Evolutionary conservation across 2,888 invertebrate species (phyloP), one percentile per base, ranked within the genome.

Genomic region (Aspidapion aeneum): DNA sequence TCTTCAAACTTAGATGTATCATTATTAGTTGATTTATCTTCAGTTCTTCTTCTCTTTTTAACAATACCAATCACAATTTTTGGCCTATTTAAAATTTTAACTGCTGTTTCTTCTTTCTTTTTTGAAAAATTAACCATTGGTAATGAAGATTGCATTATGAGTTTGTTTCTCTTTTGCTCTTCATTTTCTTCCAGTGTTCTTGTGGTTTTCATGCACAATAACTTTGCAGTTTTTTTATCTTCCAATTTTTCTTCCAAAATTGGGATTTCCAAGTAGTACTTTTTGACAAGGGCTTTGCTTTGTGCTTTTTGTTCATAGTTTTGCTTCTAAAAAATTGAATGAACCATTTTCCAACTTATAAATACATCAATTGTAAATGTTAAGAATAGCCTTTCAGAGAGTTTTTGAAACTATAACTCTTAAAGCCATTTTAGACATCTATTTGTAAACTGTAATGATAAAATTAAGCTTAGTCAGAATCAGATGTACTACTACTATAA

Each of bases 181-280:
- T 74, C 75, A 65, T 81, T 83, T 73, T 89, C 87, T 58, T 83
- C 81, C 49, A 87, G 84, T 78, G 86, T 85, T 74, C 81, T 83
- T 5, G 66, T 79, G 1, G 90, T 87, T 74, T 87, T 86, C 55
- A 91, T 81, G 62, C 88, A 85, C 68, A 94, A 84, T 2, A 96
- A 81, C 0, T 88, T 84, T 0, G 96, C 96, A 79, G 94, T 82
- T 75, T 87, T 87, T 60, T 85, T 84, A 75, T 97, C 96, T 64
- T 94, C 91, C 60, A 89, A 87, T 18, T 83, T 84, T 79, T 97
- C 96, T 1, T 90, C 87, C 0, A 96, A 80, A 2, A 97, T 82
- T 7, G 85, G 81, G 52, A 97, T 91, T 72, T 90, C 86, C 18
- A 96, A 80, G 17, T 93, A 91, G 21, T 88, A 87, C 76, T 88